phyloP scores from a whole-genome alignment of 2,888 invertebrate species.

The Aricia artaxerxes region DNA sequence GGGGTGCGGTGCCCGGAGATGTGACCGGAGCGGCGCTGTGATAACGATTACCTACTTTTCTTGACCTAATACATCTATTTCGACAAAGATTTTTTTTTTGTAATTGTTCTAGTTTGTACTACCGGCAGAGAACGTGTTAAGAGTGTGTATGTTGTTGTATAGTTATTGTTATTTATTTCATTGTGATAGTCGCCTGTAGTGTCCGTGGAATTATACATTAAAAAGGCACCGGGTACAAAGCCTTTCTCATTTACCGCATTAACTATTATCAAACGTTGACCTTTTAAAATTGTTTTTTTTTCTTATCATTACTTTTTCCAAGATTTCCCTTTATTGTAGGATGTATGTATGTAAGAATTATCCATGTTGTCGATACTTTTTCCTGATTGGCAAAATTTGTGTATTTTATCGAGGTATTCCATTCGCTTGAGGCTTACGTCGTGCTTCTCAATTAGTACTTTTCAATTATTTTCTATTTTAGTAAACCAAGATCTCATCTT shows the following conservation, averaged over 20 bases:
- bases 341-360: neutral
- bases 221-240: neutral
- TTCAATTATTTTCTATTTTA: neutral
- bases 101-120: too few relatives aligned
- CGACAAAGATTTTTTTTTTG: too few relatives aligned
- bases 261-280: neutral
- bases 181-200: neutral
- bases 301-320: neutral
- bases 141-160: too few relatives aligned
- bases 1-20: too few relatives aligned
- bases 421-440: neutral
- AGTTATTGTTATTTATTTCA: neutral
- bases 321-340: neutral
- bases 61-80: too few relatives aligned
- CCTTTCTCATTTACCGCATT: slow-evolving; percentile 4
- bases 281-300: neutral
- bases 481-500: slow-evolving; percentile 31
- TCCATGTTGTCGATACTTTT: neutral
- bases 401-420: slow-evolving; percentile 3
- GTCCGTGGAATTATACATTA: neutral
- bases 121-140: too few relatives aligned
- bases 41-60: too few relatives aligned
- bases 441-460: neutral
- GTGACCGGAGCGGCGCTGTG: too few relatives aligned
- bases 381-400: neutral